Percentiles rank a stretch among this genome's conserved stretches.
These are phyloP conservation scores for Thermophis baileyi DNA, from an alignment of 2,113 vertebrate species.

Conservation along the genomic window DNA sequence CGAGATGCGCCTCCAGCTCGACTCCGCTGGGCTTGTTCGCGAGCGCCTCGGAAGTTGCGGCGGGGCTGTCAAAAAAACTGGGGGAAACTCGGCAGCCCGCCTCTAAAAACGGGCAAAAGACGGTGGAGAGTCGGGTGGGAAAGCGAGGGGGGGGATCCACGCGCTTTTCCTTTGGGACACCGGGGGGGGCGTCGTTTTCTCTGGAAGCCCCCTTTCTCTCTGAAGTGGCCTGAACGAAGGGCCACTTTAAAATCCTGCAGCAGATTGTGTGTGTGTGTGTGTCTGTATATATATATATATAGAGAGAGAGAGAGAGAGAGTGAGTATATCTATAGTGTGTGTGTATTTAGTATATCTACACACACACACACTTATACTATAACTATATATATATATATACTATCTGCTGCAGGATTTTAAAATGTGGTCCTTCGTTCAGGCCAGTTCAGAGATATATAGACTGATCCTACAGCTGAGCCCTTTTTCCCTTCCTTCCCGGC, in stretches of 20 bases:
- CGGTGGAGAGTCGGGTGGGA: not conserved
- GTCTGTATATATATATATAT: too few species aligned
- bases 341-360: too few species aligned
- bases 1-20: not conserved
- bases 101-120: not conserved
- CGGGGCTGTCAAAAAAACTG: not conserved
- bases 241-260: not conserved
- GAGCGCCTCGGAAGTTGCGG: not conserved
- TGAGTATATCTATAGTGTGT: too few species aligned
- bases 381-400: too few species aligned
- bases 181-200: accelerated
- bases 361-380: too few species aligned
- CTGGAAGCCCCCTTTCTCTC: not conserved
- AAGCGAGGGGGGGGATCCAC: too few species aligned
- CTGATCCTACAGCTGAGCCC: not conserved
- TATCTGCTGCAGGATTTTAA: too few species aligned
- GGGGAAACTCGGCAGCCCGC: too few species aligned
- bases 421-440: too few species aligned
- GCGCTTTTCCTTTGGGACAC: not conserved
- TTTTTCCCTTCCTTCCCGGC: too few species aligned
- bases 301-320: too few species aligned
- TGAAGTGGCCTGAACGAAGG: not conserved
- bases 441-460: not conserved
- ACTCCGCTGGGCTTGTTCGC: not conserved
- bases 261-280: too few species aligned